Percentiles rank a stretch among this genome's conserved stretches.
These are phyloP conservation scores for Gari tellinella DNA, from an alignment of 2,888 invertebrate species.

Conservation along the genomic window DNA sequence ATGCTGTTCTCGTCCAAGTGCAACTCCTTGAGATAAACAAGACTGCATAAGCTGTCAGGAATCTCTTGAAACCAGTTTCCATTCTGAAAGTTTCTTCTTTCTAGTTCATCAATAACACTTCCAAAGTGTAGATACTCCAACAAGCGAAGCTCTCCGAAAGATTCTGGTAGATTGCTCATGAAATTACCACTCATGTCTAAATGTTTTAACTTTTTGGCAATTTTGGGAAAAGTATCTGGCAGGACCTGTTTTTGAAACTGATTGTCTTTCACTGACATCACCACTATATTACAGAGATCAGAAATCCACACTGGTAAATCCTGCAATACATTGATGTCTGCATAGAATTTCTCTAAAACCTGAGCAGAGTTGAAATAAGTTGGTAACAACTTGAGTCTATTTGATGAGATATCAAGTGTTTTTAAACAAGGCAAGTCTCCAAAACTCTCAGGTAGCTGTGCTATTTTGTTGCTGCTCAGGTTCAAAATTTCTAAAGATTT, in stretches of 20 bases:
- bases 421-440: conserved; percentile 63
- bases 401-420: conserved; percentile 72
- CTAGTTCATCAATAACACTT: conserved; percentile 77
- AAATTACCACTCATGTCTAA: conserved; percentile 77
- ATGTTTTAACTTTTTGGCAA: conserved; percentile 59
- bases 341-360: conserved; percentile 66
- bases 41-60: conserved; percentile 70
- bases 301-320: conserved; percentile 71
- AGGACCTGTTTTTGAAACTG: conserved; percentile 62
- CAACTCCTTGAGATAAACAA: conserved; percentile 67
- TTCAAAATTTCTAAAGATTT: conserved; percentile 67
- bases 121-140: conserved; percentile 76
- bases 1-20: conserved; percentile 79
- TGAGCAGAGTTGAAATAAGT: conserved; percentile 58
- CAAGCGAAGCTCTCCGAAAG: conserved; percentile 67
- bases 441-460: conserved; percentile 66
- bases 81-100: conserved; percentile 77
- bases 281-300: conserved; percentile 55
- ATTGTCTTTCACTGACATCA: conserved; percentile 73
- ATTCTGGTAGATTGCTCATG: conserved; percentile 71
- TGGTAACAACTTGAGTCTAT: conserved; percentile 67
- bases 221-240: conserved; percentile 62
- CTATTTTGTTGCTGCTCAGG: conserved; percentile 68
- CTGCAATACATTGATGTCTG: conserved; percentile 66
- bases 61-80: conserved; percentile 78